A percentile compares a stretch with the other conserved stretches of the same genome.
phyloP scores from a whole-genome alignment of 53 echinoderm and acorn worm species.

The Henricia sp. region DNA sequence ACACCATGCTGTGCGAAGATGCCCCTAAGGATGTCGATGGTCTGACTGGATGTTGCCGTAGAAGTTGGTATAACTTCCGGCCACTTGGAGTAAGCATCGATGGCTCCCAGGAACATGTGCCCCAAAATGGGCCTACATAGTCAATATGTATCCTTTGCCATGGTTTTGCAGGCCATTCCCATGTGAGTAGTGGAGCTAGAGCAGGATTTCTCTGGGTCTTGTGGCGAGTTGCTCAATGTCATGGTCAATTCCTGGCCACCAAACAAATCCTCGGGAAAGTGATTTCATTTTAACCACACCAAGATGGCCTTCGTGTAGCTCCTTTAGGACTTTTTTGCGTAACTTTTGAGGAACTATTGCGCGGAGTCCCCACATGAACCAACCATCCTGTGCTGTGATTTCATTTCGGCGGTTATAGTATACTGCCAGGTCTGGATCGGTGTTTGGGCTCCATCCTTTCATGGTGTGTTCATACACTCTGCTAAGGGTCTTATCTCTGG shows the following conservation, averaged over 20 bases:
- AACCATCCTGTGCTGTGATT: constrained; percentile 52
- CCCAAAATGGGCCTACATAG: too few relatives aligned
- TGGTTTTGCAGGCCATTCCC: constrained; percentile 55
- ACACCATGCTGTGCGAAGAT: too few relatives aligned
- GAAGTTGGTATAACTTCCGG: too few relatives aligned
- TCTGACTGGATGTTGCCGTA: too few relatives aligned
- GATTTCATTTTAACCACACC: constrained; percentile 70
- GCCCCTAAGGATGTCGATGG: too few relatives aligned
- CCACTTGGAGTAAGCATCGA: too few relatives aligned
- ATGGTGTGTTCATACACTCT: constrained; percentile 46
- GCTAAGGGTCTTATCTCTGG: constrained; percentile 17
- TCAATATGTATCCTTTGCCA: too few relatives aligned
- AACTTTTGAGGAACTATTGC: constrained; percentile 58
- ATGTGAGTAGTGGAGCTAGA: constrained; percentile 63
- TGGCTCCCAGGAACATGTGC: too few relatives aligned
- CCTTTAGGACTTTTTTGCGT: constrained; percentile 36
- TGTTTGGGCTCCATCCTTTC: constrained; percentile 34
- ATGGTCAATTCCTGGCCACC: constrained; percentile 66
- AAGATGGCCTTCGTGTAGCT: constrained; percentile 68
- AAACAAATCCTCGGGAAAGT: constrained; percentile 40
- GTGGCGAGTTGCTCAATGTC: constrained; percentile 63
- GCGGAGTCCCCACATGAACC: constrained; percentile 61
- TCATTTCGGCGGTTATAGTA: constrained; percentile 48
- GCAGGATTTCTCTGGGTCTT: constrained; percentile 17
- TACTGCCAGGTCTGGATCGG: constrained; percentile 32